phyloP scores from a whole-genome alignment of 1,140 invertebrate species.

The Caenorhabditis inopinata region DNA sequence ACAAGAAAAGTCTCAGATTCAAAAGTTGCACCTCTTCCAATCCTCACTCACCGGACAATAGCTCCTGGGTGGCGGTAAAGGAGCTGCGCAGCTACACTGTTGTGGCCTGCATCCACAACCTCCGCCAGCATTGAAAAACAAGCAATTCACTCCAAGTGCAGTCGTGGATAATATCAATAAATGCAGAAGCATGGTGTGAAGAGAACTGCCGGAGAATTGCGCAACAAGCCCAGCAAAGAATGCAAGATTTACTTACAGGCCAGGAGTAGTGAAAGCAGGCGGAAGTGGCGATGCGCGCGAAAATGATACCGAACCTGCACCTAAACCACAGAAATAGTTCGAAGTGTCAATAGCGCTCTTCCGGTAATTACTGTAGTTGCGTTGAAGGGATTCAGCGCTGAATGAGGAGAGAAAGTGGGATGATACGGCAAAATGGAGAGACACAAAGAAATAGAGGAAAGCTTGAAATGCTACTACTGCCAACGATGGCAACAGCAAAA shows the following conservation, averaged over 20 bases:
- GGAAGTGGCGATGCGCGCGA: constrained; percentile 27
- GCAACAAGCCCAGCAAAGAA: background rate
- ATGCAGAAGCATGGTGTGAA: too few relatives aligned
- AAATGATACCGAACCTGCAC: background rate
- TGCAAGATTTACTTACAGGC: too few relatives aligned
- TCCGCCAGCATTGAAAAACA: background rate
- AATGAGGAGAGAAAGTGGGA: background rate
- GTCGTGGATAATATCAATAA: too few relatives aligned
- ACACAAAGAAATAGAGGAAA: too few relatives aligned
- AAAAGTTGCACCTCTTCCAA: background rate
- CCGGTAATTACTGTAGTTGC: constrained; percentile 7
- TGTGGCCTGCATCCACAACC: background rate
- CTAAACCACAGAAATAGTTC: background rate
- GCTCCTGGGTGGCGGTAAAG: background rate
- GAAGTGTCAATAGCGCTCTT: background rate
- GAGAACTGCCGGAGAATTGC: too few relatives aligned
- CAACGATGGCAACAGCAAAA: too few relatives aligned
- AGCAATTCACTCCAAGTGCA: too few relatives aligned
- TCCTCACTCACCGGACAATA: background rate
- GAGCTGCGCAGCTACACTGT: background rate
- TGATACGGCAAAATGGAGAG: too few relatives aligned
- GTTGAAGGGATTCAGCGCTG: background rate
- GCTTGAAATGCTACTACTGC: too few relatives aligned
- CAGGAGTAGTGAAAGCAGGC: background rate
- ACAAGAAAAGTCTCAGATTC: too few relatives aligned